Evolutionary conservation across 1,140 invertebrate genomes (phyloP).

Genomic region (Saxidomus purpurata): DNA sequence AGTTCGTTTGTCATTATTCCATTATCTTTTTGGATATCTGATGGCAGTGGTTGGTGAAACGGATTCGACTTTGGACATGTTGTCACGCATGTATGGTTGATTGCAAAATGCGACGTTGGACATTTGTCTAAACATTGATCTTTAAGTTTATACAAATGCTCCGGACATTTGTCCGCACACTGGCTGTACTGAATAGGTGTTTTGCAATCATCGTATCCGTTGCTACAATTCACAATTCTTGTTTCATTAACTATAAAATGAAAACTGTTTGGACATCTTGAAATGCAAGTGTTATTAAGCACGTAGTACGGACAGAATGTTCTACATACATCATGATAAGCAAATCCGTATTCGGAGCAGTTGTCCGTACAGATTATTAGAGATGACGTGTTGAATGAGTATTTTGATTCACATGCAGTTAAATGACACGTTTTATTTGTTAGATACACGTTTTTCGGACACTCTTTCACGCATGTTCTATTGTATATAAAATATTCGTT

Average conservation of each 20-base stretch:
- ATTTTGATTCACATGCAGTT: background rate
- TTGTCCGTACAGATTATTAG: background rate
- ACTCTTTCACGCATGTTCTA: background rate
- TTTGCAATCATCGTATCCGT: background rate
- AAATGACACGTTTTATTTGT: background rate
- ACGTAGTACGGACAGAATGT: background rate
- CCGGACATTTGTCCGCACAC: background rate
- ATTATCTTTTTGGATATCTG: background rate
- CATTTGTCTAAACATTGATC: background rate
- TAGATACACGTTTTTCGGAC: background rate
- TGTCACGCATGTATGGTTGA: background rate
- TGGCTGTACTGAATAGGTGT: background rate
- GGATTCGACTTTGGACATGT: background rate
- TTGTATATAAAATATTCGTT: background rate
- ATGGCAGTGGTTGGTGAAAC: background rate
- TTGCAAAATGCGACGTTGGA: background rate
- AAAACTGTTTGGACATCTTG: background rate
- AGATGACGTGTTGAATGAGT: background rate
- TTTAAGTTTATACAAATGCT: background rate
- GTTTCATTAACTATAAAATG: background rate
- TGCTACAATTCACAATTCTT: background rate
- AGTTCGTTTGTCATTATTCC: background rate
- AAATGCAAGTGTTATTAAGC: background rate
- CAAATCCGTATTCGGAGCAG: background rate
- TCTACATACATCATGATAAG: background rate